These are phyloP conservation scores for Gymnarchus niloticus DNA, from an alignment of 2,113 vertebrate species.

Conservation along the genomic window DNA sequence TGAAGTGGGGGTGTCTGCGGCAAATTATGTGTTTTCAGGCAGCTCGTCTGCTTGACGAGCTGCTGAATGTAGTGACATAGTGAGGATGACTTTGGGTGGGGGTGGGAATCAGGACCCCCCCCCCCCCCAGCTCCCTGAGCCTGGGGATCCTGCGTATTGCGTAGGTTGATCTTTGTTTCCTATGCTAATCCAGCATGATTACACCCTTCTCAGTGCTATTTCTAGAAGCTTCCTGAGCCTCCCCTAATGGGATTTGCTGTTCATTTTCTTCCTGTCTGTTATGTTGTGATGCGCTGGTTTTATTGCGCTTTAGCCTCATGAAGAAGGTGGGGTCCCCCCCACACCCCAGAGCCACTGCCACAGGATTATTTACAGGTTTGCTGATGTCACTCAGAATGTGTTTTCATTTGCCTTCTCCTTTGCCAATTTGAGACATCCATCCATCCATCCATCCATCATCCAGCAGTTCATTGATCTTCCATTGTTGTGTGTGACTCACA, in stretches of 20 bases:
- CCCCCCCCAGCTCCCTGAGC: background rate
- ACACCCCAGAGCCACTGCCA: background rate
- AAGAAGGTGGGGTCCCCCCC: background rate
- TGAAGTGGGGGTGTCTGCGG: background rate
- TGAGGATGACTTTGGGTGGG: background rate
- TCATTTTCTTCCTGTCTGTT: slow-evolving; percentile 38
- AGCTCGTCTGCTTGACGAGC: no score
- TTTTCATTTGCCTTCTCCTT: background rate
- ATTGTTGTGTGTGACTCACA: background rate
- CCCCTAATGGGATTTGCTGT: slow-evolving; percentile 54
- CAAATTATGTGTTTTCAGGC: no score
- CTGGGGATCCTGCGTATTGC: slow-evolving; percentile 9
- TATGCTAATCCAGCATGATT: slow-evolving; percentile 46
- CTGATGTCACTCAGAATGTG: background rate
- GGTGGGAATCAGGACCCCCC: background rate
- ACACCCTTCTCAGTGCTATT: slow-evolving; percentile 55
- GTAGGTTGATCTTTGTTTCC: background rate
- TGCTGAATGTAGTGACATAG: background rate
- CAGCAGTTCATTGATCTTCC: background rate
- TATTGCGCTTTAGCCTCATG: background rate
- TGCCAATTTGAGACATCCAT: background rate
- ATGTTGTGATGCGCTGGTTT: slow-evolving; percentile 8
- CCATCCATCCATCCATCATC: background rate
- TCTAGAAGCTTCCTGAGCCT: slow-evolving; percentile 51
- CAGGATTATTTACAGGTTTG: background rate